Evolutionary conservation across 2,113 vertebrate genomes (phyloP).

Genomic region (Thomomys bottae): DNA sequence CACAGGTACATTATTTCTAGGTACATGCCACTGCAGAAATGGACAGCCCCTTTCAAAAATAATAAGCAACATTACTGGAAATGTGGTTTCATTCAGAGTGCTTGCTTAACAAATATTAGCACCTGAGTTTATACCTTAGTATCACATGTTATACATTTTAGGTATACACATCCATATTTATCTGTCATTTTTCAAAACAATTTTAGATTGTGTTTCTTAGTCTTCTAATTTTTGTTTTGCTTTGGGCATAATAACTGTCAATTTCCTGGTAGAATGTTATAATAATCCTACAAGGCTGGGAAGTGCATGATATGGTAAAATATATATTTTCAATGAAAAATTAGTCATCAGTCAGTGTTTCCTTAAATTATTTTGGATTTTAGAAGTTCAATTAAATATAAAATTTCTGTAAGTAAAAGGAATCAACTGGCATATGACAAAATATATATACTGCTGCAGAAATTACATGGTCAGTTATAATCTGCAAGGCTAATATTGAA

Average conservation of each 20-base stretch:
- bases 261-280: background rate
- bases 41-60: background rate
- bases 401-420: background rate
- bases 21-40: no score
- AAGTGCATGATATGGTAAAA: background rate
- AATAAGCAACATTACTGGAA: background rate
- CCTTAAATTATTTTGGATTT: background rate
- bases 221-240: background rate
- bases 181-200: background rate
- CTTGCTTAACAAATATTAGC: no score
- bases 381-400: constrained; percentile 25
- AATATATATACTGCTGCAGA: background rate
- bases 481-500: background rate
- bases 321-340: background rate
- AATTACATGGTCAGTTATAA: constrained; percentile 10
- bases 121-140: background rate
- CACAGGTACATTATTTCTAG: no score
- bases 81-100: background rate
- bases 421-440: background rate
- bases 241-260: background rate
- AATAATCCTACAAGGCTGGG: background rate
- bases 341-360: background rate
- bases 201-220: background rate
- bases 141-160: background rate
- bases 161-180: background rate